These are phyloP conservation scores for Cladorhizidae sp. DNA, from an alignment of 37 sponge, comb jelly and placozoan species.

Conservation along the genomic window DNA sequence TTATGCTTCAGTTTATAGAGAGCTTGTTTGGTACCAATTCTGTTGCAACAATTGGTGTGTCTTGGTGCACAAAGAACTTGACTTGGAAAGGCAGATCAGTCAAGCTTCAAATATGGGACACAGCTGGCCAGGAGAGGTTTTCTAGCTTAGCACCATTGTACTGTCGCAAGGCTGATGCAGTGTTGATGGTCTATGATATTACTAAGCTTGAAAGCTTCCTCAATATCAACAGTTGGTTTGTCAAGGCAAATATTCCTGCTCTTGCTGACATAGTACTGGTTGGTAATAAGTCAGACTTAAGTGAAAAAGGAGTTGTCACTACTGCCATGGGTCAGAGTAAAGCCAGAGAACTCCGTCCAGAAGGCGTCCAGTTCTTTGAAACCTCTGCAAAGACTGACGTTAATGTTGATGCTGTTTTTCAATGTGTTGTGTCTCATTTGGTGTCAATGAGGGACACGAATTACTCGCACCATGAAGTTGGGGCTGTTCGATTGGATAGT, in stretches of 20 bases:
- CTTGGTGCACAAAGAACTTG: conserved; percentile 79
- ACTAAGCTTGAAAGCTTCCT: conserved; percentile 65
- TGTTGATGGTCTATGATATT: conserved; percentile 82
- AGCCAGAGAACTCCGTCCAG: conserved; percentile 25
- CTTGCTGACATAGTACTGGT: conserved; percentile 49
- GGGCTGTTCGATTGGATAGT: too few species aligned
- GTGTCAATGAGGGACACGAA: too few species aligned
- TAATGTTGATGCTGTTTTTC: conserved; percentile 57
- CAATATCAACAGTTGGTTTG: conserved; percentile 66
- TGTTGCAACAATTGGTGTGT: conserved; percentile 78
- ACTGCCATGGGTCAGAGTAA: conserved; percentile 45
- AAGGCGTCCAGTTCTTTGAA: conserved; percentile 66
- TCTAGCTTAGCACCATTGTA: conserved; percentile 79
- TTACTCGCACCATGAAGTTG: too few species aligned
- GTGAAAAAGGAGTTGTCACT: conserved; percentile 46
- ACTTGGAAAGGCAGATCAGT: conserved; percentile 9
- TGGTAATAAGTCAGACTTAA: conserved; percentile 80
- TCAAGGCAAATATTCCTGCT: conserved; percentile 61
- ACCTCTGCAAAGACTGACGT: conserved; percentile 67
- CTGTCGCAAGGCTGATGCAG: conserved; percentile 80
- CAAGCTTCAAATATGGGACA: conserved; percentile 80
- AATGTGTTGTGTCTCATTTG: conserved; percentile 26
- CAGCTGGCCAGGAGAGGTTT: conserved; percentile 89
- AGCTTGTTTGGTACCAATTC: conserved; percentile 49
- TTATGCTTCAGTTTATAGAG: conserved; percentile 68